A percentile compares a stretch with the other conserved stretches of the same genome.
phyloP scores from a whole-genome alignment of 2,797 vertebrate species.

The Paedocypris micromegethes region DNA sequence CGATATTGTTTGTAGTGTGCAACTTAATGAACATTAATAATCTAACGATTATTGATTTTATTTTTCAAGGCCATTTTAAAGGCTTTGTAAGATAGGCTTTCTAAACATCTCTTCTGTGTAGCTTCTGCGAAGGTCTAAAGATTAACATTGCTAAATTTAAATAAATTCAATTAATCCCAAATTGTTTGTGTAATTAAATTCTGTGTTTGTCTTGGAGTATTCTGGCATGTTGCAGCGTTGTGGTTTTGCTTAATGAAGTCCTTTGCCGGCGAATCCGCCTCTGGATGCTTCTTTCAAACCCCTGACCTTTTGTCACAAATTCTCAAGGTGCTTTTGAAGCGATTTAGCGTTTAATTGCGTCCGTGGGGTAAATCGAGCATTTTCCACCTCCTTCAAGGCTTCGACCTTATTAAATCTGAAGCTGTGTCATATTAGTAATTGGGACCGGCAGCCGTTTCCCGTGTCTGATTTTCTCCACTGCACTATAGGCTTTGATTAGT shows the following conservation, averaged over 20 bases:
- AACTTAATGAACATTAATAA: no score
- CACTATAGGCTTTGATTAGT: constrained; percentile 17
- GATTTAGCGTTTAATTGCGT: constrained; percentile 40
- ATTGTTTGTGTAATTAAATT: no score
- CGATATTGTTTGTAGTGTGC: no score
- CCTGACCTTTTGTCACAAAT: constrained; percentile 26
- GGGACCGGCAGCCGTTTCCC: constrained; percentile 23
- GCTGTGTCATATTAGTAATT: constrained; percentile 37
- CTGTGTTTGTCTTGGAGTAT: no score
- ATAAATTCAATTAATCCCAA: no score
- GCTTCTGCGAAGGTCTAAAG: no score
- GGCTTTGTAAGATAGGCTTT: no score
- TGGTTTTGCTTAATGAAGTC: constrained; percentile 24
- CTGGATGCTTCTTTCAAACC: constrained; percentile 17
- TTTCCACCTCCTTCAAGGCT: constrained; percentile 8
- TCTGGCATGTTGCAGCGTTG: neutral
- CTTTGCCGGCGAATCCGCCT: constrained; percentile 14
- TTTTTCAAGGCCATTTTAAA: no score
- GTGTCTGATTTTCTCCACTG: constrained; percentile 8
- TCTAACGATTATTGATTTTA: no score
- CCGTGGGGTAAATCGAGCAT: constrained; percentile 28
- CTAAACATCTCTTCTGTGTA: no score
- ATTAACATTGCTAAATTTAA: no score
- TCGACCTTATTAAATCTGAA: constrained; percentile 14
- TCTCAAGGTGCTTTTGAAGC: constrained; percentile 33